A percentile compares a stretch with the other conserved stretches of the same genome.
These are phyloP conservation scores for Pseudochirops corinnae DNA, from an alignment of 2,797 vertebrate species.

Conservation along the genomic window DNA sequence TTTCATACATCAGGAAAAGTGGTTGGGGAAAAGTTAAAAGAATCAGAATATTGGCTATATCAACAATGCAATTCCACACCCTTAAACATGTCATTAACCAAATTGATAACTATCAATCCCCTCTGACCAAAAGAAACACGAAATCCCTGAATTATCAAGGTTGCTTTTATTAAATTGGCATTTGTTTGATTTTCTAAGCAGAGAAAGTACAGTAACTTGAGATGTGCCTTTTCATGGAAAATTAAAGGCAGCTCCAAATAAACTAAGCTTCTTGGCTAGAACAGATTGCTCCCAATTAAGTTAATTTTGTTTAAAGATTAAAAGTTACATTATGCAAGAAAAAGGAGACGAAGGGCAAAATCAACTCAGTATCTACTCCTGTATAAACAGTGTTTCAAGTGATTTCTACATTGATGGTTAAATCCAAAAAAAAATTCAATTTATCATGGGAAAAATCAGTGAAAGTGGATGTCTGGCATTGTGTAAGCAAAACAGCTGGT, in stretches of 20 bases:
- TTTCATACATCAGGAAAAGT: not conserved
- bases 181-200: conserved; percentile 28
- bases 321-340: not conserved
- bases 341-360: not conserved
- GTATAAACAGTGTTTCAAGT: not conserved
- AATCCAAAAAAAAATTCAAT: not conserved
- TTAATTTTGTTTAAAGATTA: conserved; percentile 44
- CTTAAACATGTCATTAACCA: conserved; percentile 44
- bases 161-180: conserved; percentile 36
- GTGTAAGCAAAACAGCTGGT: not conserved
- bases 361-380: not conserved
- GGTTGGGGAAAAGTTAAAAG: not conserved
- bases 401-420: not conserved
- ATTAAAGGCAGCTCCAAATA: conserved; percentile 9
- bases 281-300: conserved; percentile 28
- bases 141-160: conserved; percentile 34
- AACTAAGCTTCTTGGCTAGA: conserved; percentile 11
- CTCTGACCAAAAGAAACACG: conserved; percentile 19
- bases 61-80: conserved; percentile 34
- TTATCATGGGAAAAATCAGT: not conserved
- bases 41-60: not conserved
- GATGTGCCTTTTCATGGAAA: conserved; percentile 10
- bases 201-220: conserved; percentile 28
- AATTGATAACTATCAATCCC: conserved; percentile 15
- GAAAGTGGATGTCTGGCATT: not conserved